Evolutionary conservation across 2,797 vertebrate genomes (phyloP).

Genomic region (Danionella dracula): DNA sequence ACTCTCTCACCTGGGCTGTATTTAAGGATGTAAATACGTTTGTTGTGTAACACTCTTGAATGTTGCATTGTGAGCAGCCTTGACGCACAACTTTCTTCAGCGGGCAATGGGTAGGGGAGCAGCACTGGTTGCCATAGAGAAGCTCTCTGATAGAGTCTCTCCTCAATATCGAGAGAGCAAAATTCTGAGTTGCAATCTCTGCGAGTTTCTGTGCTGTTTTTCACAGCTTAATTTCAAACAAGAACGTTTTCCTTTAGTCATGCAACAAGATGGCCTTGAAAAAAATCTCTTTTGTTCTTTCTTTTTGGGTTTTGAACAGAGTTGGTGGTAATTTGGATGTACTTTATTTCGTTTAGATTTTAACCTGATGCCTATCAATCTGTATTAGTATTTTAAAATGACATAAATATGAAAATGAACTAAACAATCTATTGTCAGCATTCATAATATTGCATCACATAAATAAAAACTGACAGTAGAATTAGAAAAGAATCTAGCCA

Average conservation of each 20-base stretch:
- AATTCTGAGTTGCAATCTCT: neutral
- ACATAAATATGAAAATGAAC: too few relatives aligned
- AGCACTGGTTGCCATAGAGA: conserved; percentile 53
- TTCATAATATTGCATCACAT: too few relatives aligned
- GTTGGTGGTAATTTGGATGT: too few relatives aligned
- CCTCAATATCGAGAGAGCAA: neutral
- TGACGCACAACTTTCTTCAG: conserved; percentile 32
- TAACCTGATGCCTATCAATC: too few relatives aligned
- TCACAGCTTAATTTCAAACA: neutral
- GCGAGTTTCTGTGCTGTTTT: neutral
- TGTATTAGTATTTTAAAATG: too few relatives aligned
- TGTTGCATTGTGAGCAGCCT: conserved; percentile 35
- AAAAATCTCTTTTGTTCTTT: neutral
- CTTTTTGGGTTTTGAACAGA: neutral
- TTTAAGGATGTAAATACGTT: conserved; percentile 28
- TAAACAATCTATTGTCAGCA: too few relatives aligned
- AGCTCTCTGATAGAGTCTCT: conserved; percentile 14
- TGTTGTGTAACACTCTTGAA: conserved; percentile 43
- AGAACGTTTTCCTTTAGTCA: neutral
- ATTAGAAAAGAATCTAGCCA: too few relatives aligned
- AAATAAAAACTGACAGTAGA: too few relatives aligned
- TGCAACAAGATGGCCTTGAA: neutral
- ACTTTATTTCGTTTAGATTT: too few relatives aligned
- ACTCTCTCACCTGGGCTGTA: conserved; percentile 30
- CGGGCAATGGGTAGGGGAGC: conserved; percentile 29